Evolutionary conservation across 2,797 vertebrate genomes (phyloP).

Genomic region (Limosa lapponica): DNA sequence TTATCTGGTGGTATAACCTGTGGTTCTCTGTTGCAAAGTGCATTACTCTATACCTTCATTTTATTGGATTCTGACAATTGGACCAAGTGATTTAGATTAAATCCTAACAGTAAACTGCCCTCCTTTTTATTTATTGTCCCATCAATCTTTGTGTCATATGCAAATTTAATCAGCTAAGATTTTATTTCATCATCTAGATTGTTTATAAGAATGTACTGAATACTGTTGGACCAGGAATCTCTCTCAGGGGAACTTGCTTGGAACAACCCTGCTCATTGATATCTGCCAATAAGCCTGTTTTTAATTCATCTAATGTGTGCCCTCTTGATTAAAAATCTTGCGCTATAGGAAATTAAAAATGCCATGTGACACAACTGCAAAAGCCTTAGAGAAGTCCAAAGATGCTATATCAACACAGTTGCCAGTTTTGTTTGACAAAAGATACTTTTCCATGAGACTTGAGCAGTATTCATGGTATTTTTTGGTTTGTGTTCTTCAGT

Average conservation of each 20-base stretch:
- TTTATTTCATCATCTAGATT: conserved; percentile 55
- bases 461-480: background rate
- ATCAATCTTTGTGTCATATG: conserved; percentile 59
- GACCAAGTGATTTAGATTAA: conserved; percentile 18
- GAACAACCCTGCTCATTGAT: conserved; percentile 17
- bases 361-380: background rate
- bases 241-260: conserved; percentile 1
- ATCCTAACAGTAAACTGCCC: background rate
- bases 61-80: background rate
- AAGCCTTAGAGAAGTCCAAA: conserved; percentile 7
- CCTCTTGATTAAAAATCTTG: conserved; percentile 60
- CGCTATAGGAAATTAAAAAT: conserved; percentile 59
- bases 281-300: conserved; percentile 26
- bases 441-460: background rate
- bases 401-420: background rate
- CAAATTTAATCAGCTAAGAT: conserved; percentile 67
- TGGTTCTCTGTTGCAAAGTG: background rate
- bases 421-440: background rate
- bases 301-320: conserved; percentile 48
- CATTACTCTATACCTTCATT: background rate
- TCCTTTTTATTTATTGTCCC: conserved; percentile 6
- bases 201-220: conserved; percentile 30
- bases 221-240: background rate
- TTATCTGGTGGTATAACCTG: background rate
- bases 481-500: background rate